Conservation (phyloP, 23 tunicate species). For the Halocynthia aurantium region DNA sequence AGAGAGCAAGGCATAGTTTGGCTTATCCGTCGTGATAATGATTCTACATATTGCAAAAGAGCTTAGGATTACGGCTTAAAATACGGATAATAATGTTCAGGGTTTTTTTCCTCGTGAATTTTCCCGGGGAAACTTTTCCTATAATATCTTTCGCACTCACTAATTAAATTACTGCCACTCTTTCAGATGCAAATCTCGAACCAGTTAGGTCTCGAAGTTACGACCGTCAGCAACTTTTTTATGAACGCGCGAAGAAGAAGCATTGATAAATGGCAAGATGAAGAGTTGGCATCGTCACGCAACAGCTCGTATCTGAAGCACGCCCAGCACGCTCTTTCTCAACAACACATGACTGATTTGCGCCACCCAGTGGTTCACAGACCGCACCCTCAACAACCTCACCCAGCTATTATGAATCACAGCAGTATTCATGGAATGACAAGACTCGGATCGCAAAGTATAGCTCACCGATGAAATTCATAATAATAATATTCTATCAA, state of each 20-base stretch:
- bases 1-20: no score
- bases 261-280: constrained; percentile 95
- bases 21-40: no score
- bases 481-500: neutral
- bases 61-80: no score
- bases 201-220: constrained; percentile 72
- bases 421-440: neutral
- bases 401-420: constrained; percentile 1
- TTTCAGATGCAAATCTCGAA: constrained; percentile 58
- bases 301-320: constrained; percentile 5
- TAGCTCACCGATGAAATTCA: neutral
- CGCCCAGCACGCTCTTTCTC: neutral
- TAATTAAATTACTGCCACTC: neutral
- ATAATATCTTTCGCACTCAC: no score
- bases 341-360: constrained; percentile 5
- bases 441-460: neutral
- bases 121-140: no score
- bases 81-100: no score
- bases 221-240: constrained; percentile 97
- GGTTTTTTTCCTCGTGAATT: no score
- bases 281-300: constrained; percentile 8
- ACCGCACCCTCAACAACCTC: constrained; percentile 13
- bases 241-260: constrained; percentile 98
- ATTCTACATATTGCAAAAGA: no score
- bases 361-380: constrained; percentile 11